Percentiles rank a stretch among this genome's conserved stretches.
These are phyloP conservation scores for Lasiurus cinereus DNA, from an alignment of 2,113 vertebrate species.

Conservation along the genomic window DNA sequence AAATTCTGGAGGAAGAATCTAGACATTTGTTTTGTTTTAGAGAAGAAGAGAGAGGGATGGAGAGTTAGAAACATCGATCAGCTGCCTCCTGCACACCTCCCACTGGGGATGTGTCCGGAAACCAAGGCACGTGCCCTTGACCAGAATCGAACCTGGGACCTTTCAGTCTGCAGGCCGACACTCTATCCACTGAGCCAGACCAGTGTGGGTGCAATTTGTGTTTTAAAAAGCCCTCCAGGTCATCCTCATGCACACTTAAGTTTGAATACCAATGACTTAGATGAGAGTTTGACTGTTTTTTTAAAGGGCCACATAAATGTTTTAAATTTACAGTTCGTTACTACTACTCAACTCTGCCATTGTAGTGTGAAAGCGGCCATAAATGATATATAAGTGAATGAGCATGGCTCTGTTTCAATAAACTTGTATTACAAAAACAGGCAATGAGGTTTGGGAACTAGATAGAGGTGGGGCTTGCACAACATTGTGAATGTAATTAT, in stretches of 20 bases:
- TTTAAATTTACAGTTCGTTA: background rate
- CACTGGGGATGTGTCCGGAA: too few species aligned
- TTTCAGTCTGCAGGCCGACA: too few species aligned
- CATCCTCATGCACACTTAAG: background rate
- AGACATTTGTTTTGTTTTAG: background rate
- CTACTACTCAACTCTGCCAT: background rate
- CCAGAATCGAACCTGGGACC: too few species aligned
- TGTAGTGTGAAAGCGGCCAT: background rate
- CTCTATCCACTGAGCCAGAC: too few species aligned
- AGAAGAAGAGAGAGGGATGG: too few species aligned
- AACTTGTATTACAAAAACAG: constrained; percentile 22
- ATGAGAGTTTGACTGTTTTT: constrained; percentile 7
- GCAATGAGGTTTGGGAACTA: background rate
- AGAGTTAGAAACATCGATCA: too few species aligned
- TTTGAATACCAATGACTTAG: constrained; percentile 29
- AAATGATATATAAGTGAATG: background rate
- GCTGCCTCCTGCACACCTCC: too few species aligned
- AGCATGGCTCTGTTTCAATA: background rate
- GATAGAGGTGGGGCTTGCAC: background rate
- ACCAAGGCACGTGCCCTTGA: too few species aligned
- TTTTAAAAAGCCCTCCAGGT: background rate
- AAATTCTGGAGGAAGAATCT: background rate
- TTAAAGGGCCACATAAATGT: background rate
- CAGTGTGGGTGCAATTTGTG: background rate
- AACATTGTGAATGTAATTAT: background rate